Evolutionary conservation across 2,113 vertebrate species (phyloP).

Genomic region (Chinchilla lanigera): DNA sequence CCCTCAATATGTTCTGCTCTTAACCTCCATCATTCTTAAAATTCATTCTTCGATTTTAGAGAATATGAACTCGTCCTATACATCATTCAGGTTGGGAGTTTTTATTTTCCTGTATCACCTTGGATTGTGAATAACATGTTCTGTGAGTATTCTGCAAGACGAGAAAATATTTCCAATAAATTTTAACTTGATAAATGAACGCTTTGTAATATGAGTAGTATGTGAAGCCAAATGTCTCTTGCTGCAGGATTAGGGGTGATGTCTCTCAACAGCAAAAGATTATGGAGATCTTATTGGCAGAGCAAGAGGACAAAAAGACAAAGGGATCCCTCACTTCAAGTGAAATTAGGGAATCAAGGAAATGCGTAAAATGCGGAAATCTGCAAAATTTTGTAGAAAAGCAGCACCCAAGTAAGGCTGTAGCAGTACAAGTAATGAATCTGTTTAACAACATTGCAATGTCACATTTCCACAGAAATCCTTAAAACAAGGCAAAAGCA

Average conservation of each 20-base stretch:
- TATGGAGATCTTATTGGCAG: background rate
- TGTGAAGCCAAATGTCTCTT: background rate
- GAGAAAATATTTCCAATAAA: background rate
- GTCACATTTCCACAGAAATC: background rate
- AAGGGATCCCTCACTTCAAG: background rate
- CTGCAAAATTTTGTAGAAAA: background rate
- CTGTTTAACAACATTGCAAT: background rate
- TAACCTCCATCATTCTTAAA: too few species aligned
- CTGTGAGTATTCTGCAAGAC: background rate
- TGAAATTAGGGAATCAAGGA: background rate
- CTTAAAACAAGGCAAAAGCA: background rate
- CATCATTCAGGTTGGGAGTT: too few species aligned
- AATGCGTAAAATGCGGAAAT: background rate
- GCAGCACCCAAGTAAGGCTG: background rate
- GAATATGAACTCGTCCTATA: too few species aligned
- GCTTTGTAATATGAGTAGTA: background rate
- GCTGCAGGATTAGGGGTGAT: background rate
- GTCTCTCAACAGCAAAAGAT: background rate
- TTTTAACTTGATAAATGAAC: background rate
- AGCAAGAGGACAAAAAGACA: background rate
- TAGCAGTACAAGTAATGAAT: background rate
- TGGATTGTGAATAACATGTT: background rate
- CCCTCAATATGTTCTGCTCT: too few species aligned
- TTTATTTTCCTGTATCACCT: too few species aligned
- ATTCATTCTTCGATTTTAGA: too few species aligned